Percentiles rank a stretch among this genome's conserved stretches.
Evolutionary conservation across 2,797 vertebrate genomes (phyloP).

Genomic region (Esox masquinongy): DNA sequence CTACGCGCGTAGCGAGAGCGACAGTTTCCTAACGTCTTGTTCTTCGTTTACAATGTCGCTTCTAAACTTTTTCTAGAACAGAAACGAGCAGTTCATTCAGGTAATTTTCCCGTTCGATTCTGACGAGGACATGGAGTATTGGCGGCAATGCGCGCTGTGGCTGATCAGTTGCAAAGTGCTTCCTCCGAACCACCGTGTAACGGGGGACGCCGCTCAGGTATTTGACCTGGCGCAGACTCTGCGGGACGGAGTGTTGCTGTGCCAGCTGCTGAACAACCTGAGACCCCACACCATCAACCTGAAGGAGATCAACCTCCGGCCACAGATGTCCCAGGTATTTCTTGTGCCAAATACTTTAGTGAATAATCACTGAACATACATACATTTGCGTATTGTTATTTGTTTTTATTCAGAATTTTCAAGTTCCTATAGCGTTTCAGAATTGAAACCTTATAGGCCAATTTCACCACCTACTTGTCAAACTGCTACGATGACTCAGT

Average conservation of each 20-base stretch:
- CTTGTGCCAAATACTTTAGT: no score
- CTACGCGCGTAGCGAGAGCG: not conserved
- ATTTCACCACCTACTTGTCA: not conserved
- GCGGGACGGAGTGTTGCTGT: constrained; percentile 90
- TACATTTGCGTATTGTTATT: no score
- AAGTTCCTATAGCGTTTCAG: no score
- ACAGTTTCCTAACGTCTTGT: not conserved
- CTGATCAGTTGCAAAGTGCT: constrained; percentile 90
- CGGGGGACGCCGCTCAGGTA: constrained; percentile 86
- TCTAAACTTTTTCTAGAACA: not conserved
- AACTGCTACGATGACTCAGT: not conserved
- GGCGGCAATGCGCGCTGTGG: constrained; percentile 90
- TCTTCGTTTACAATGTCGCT: not conserved
- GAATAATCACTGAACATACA: no score
- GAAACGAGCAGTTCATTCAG: not conserved
- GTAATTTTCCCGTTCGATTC: not conserved
- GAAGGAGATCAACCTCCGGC: constrained; percentile 89
- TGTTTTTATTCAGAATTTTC: no score
- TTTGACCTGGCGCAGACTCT: constrained; percentile 93
- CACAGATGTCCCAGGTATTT: constrained; percentile 91
- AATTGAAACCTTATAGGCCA: not conserved
- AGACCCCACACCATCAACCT: constrained; percentile 82
- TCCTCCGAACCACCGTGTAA: constrained; percentile 86
- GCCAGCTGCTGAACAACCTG: constrained; percentile 91
- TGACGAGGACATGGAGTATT: constrained; percentile 81